Percentiles rank a stretch among this genome's conserved stretches.
Evolutionary conservation across 2,113 vertebrate genomes (phyloP).

Genomic region (Gasterosteus aculeatus): DNA sequence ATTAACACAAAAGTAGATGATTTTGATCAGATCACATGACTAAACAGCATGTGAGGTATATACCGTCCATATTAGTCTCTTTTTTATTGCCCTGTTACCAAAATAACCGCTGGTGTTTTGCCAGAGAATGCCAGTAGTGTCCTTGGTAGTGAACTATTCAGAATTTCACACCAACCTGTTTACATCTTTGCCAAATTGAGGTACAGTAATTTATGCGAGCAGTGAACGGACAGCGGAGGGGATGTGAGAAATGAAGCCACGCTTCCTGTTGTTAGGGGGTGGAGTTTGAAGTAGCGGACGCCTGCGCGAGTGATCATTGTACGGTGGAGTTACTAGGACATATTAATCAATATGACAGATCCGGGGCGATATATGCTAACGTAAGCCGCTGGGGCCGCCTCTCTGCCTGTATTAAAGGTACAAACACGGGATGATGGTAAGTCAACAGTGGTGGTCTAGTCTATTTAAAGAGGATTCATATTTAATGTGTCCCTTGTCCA

Average conservation of each 20-base stretch:
- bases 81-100: neutral
- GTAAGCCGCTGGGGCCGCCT: conserved; percentile 73
- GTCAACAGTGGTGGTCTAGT: neutral
- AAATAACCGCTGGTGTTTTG: neutral
- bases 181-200: neutral
- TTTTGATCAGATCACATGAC: neutral
- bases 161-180: neutral
- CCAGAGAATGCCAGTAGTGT: neutral
- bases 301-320: conserved; percentile 90
- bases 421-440: neutral
- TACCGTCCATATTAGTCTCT: conserved; percentile 26
- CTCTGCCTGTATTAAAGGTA: neutral
- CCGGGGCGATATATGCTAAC: conserved; percentile 92
- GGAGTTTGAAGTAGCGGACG: conserved; percentile 87
- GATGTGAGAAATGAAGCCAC: conserved; percentile 83
- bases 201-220: conserved; percentile 7
- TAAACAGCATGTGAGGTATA: neutral
- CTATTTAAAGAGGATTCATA: neutral
- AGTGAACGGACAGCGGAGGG: conserved; percentile 50
- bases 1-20: neutral
- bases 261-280: conserved; percentile 88
- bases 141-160: neutral
- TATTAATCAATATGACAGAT: conserved; percentile 96
- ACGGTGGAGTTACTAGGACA: conserved; percentile 89
- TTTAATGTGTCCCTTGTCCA: neutral